phyloP scores from a whole-genome alignment of 2,797 vertebrate genomes.

The Paramormyrops hopkinsi region DNA sequence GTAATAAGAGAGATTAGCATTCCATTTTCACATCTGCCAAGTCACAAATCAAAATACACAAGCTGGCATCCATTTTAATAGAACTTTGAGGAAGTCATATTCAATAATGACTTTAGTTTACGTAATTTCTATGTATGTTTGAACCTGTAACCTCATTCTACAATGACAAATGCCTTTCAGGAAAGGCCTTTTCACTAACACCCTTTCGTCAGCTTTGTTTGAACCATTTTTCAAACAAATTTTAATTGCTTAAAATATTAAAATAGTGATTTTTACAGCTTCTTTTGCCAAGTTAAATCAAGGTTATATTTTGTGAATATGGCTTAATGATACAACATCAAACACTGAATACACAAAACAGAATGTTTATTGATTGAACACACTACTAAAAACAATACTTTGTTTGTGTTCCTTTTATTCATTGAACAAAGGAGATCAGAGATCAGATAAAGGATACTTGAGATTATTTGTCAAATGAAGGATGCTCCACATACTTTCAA shows the following conservation, averaged over 20 bases:
- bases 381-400: not conserved
- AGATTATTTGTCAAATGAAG: not conserved
- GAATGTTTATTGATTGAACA: not conserved
- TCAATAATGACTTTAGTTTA: not conserved
- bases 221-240: not conserved
- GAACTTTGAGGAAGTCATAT: not conserved
- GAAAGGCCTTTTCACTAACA: not conserved
- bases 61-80: not conserved
- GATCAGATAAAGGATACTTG: not conserved
- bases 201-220: not conserved
- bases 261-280: not conserved
- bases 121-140: not conserved
- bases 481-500: not conserved
- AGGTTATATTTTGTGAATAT: not conserved
- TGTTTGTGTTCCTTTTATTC: not conserved
- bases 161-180: not conserved
- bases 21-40: conserved; percentile 20
- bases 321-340: not conserved
- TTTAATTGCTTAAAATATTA: not conserved
- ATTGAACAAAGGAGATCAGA: not conserved
- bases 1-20: conserved; percentile 34
- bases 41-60: not conserved
- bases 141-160: not conserved
- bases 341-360: not conserved
- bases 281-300: not conserved